Evolutionary conservation across 2,113 vertebrate species (phyloP).

Genomic region (Siniperca chuatsi): DNA sequence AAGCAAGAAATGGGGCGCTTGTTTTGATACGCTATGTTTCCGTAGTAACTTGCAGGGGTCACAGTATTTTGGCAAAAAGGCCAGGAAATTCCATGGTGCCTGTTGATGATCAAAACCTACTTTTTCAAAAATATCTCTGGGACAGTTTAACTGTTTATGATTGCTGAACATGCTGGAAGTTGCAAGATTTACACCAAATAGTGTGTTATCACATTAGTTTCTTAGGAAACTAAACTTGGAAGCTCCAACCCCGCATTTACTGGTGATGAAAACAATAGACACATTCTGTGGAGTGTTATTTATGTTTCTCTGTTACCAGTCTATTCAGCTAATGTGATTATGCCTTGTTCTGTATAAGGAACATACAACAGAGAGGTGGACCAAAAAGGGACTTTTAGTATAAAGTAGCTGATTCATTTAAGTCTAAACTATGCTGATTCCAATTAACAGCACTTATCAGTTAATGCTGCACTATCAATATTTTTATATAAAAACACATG

Average conservation of each 20-base stretch:
- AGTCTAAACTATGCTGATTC: not conserved
- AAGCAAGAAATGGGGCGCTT: slow-evolving; percentile 56
- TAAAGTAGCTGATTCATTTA: not conserved
- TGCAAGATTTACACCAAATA: slow-evolving; percentile 52
- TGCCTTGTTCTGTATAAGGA: not conserved
- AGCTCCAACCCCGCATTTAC: not conserved
- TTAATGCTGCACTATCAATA: not conserved
- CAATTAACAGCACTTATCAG: too few species aligned
- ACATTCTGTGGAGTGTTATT: slow-evolving; percentile 2
- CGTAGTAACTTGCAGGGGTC: slow-evolving; percentile 67
- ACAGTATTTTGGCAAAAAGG: slow-evolving; percentile 64
- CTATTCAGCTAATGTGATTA: not conserved
- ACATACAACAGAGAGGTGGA: not conserved
- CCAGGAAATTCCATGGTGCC: slow-evolving; percentile 66
- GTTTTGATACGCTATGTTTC: slow-evolving; percentile 75
- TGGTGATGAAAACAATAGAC: slow-evolving; percentile 23
- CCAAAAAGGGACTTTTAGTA: not conserved
- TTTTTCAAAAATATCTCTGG: slow-evolving; percentile 49
- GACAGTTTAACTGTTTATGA: slow-evolving; percentile 63
- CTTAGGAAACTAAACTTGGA: slow-evolving; percentile 40
- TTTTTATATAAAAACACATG: not conserved
- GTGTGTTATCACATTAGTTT: slow-evolving; percentile 12
- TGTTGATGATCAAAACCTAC: slow-evolving; percentile 71
- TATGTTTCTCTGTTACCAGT: not conserved
- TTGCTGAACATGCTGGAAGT: slow-evolving; percentile 43